Conservation (phyloP, 2,113 vertebrate genomes). For the Labrus mixtus region DNA sequence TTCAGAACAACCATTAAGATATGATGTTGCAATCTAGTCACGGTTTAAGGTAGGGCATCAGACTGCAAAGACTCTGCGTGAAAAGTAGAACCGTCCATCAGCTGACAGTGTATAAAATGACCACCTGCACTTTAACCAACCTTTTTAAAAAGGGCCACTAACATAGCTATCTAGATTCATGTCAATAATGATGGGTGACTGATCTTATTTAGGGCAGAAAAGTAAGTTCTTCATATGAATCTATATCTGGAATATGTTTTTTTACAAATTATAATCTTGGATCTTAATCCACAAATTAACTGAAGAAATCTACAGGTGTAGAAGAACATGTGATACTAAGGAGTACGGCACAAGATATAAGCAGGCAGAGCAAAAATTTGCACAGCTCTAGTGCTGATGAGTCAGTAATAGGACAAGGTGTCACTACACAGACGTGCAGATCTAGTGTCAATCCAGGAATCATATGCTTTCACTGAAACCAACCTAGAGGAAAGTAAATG, state of each 20-base stretch:
- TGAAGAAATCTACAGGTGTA: no score
- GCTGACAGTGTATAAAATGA: no score
- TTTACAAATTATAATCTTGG: no score
- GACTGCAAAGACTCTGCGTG: neutral
- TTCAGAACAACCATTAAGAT: slow-evolving; percentile 24
- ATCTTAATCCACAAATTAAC: no score
- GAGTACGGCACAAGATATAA: neutral
- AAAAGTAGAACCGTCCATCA: no score
- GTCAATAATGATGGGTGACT: no score
- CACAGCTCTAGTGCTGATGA: neutral
- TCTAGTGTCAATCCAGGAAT: neutral
- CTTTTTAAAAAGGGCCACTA: no score
- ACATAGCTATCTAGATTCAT: no score
- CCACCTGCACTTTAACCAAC: no score
- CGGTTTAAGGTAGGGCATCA: neutral
- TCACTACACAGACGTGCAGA: neutral
- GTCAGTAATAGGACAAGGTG: neutral
- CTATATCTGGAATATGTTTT: no score
- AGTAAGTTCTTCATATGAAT: no score
- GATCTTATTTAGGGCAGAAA: no score
- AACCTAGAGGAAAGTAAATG: neutral
- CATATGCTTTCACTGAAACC: neutral
- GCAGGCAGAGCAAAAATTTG: neutral
- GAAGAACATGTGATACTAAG: neutral
- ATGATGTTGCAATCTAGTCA: slow-evolving; percentile 11